Percentiles rank a stretch among this genome's conserved stretches.
These are phyloP conservation scores for Falco berigora DNA, from an alignment of 2,797 vertebrate genomes.

Conservation along the genomic window DNA sequence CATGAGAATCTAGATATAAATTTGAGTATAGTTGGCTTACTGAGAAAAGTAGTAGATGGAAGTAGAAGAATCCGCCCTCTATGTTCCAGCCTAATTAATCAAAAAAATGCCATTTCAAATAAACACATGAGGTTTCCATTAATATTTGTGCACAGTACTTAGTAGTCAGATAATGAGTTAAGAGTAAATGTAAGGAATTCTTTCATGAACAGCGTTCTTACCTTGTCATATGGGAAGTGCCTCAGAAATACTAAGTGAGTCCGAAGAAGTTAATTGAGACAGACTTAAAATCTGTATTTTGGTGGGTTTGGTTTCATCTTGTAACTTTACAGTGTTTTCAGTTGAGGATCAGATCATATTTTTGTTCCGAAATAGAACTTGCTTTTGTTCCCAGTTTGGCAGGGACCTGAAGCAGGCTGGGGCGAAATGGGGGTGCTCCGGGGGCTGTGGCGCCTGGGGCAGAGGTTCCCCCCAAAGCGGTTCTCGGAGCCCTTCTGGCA, in stretches of 20 bases:
- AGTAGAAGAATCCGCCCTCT: neutral
- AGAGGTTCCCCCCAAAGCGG: fast-evolving
- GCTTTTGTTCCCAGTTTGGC: neutral
- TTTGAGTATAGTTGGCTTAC: neutral
- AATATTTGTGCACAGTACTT: neutral
- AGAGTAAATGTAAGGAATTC: neutral
- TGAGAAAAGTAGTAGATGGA: neutral
- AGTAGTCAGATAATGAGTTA: neutral
- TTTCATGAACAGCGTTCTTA: neutral
- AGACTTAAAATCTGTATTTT: neutral
- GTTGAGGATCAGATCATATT: neutral
- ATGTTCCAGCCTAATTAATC: neutral
- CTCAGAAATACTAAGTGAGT: neutral
- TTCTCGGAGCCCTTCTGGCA: neutral
- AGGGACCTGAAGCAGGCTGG: neutral
- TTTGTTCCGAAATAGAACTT: neutral
- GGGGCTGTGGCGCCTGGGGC: neutral
- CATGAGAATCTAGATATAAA: neutral
- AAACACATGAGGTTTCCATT: neutral
- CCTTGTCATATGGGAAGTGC: neutral
- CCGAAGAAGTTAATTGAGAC: neutral
- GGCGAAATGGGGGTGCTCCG: no score
- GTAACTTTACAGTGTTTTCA: neutral
- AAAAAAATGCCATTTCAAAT: neutral
- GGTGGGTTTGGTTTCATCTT: neutral